Percentiles rank a stretch among this genome's conserved stretches.
These are phyloP conservation scores for Caenorhabditis zanzibari DNA, from an alignment of 2,888 invertebrate genomes.

Conservation along the genomic window DNA sequence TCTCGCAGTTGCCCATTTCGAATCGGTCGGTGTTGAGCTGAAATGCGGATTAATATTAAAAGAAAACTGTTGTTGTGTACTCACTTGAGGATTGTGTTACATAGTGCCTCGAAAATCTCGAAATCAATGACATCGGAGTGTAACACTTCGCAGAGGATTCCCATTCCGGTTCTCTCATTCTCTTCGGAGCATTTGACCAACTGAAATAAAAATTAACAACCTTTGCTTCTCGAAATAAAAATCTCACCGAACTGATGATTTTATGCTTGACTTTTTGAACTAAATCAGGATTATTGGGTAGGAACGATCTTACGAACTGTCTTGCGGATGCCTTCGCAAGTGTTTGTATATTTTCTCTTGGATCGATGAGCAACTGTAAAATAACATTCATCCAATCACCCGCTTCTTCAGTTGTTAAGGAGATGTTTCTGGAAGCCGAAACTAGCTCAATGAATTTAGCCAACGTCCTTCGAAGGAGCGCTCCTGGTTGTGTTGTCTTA, in stretches of 20 bases:
- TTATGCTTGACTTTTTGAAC: conserved; percentile 19
- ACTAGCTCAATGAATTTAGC: conserved; percentile 56
- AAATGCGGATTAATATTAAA: not conserved
- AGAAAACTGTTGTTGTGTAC: not conserved
- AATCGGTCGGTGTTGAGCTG: conserved; percentile 38
- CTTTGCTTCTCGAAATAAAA: not conserved
- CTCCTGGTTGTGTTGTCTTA: conserved; percentile 41
- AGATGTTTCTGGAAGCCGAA: conserved; percentile 32
- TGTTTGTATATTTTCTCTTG: conserved; percentile 29
- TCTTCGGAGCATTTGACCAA: conserved; percentile 42
- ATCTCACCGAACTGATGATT: conserved; percentile 17
- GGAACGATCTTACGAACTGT: conserved; percentile 24
- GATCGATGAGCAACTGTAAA: conserved; percentile 38
- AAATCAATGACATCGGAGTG: conserved; percentile 24
- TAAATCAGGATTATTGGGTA: conserved; percentile 15
- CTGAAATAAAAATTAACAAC: conserved; percentile 27
- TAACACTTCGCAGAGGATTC: conserved; percentile 50
- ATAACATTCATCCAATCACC: conserved; percentile 42
- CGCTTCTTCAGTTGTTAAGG: conserved; percentile 1
- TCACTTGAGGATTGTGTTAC: conserved; percentile 50
- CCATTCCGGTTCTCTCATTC: conserved; percentile 60
- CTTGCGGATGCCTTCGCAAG: conserved; percentile 29
- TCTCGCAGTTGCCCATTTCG: conserved; percentile 62
- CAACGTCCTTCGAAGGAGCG: conserved; percentile 44
- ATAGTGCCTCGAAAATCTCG: conserved; percentile 44